Evolutionary conservation across 2,888 invertebrate genomes (phyloP), one percentile per base, ranked within the genome.

Genomic region (Drosophila atroscutellata): DNA sequence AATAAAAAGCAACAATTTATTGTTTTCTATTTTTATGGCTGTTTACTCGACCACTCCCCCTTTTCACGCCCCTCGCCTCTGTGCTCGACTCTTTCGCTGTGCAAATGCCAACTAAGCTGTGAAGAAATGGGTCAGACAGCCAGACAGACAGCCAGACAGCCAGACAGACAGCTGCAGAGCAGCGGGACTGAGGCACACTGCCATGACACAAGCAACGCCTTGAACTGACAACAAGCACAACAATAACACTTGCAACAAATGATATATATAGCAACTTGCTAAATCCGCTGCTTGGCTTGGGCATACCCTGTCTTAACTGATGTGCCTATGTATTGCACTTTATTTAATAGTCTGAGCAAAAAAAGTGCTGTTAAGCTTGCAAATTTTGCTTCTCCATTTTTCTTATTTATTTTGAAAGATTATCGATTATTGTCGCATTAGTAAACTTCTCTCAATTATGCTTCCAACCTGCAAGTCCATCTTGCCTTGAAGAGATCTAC

Each of bases 61-160:
- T 5, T 13, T 8, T 15, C 20, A 1, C 26, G 26, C 15, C 13
- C 26, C 50, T 3, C 11, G 11, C n/a, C n/a, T 11, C 28, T 20
- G 20, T 39, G 47, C 18, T 37, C 49, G 45, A 36, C 32, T 26
- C 32, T n/a, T 24, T 18, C 24, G 45, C 49, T 63, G 60, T 45
- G 36, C 64, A 63, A 71, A 72, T 69, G 66, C 69, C 72, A 64
- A 54, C 77, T 86, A 86, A 81, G 83, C 83, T 73, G 69, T 56
- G 45, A 66, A 86, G 83, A 84, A 84, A 86, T 84, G 86, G 83
- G 83, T 84, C 83, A 84, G 88, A 84, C 87, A 81, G 58, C 4
- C 58, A 54, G 69, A 61, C 45, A 20, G n/a, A n/a, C n/a, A n/a
- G n/a, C n/a, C n/a, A n/a, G 62, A 37, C 28, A 36, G 49, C 36